A percentile compares a stretch with the other conserved stretches of the same genome.
These are phyloP conservation scores for Agrochola macilenta DNA, from an alignment of 2,888 invertebrate species.

Conservation along the genomic window DNA sequence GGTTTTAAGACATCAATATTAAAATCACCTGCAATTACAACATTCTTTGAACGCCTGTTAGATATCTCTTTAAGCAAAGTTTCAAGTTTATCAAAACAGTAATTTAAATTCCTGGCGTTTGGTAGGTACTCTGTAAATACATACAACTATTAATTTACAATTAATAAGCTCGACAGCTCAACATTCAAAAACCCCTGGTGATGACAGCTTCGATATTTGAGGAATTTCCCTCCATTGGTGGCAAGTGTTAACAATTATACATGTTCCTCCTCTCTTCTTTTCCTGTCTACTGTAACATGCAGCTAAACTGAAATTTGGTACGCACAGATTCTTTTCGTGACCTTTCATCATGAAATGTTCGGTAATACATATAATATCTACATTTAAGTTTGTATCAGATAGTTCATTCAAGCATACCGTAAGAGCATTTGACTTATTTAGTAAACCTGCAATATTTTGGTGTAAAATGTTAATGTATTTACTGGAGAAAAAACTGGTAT, in stretches of 20 bases:
- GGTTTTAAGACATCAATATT: too few relatives aligned
- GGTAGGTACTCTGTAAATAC: constrained; percentile 9
- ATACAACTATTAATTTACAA: background rate
- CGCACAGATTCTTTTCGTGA: background rate
- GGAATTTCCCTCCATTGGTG: constrained; percentile 2
- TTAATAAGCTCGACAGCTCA: too few relatives aligned
- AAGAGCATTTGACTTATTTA: constrained; percentile 17
- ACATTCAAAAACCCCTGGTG: background rate
- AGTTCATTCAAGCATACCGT: background rate
- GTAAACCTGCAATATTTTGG: too few relatives aligned
- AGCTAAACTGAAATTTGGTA: background rate
- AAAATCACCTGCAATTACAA: constrained; percentile 1
- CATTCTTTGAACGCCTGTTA: background rate
- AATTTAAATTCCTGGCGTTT: background rate
- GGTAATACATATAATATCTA: background rate
- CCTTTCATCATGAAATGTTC: constrained; percentile 3
- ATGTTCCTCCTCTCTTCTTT: background rate
- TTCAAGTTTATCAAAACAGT: background rate
- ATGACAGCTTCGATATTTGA: background rate
- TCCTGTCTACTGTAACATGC: background rate
- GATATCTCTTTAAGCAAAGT: background rate
- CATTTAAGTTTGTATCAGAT: background rate
- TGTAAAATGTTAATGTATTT: background rate
- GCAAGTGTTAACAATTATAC: background rate
- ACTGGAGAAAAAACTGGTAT: constrained; percentile 11